Evolutionary conservation across 2,888 invertebrate species (phyloP), one percentile per base, ranked within the genome.

Genomic region (Asteroscopus sphinx): DNA sequence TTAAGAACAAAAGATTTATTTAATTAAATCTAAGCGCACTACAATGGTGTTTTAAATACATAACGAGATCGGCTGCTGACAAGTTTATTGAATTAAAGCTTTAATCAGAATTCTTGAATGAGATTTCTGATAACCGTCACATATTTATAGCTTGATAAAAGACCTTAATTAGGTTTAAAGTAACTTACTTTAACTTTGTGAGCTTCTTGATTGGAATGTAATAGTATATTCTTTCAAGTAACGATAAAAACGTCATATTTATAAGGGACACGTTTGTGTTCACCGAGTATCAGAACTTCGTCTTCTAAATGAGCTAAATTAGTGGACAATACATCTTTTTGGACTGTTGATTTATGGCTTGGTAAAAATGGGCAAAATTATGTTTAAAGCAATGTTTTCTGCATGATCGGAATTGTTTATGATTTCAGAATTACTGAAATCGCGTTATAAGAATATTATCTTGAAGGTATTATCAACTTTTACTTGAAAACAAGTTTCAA

Each of bases 291-390:
- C 8, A 1, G 25, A 35, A 53, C 37, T 52, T 15, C 39, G 28
- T 33, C 26, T 15, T 37, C 13, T 6, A 54, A 51, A 52, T 67
- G 53, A 51, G 36, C 13, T 6, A 54, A 51, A 52, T 67, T 56
- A 51, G 36, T 63, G 54, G 26, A 40, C n/a, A 40, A 35, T 21
- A 41, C 49, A 47, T 55, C 40, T 45, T 40, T 45, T 12, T 13
- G 7, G 5, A 32, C 26, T 0, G 32, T 46, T 58, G 21, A 28
- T 36, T 52, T 46, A 49, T 21, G 25, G 13, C 30, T 21, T 16
- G 7, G 12, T 37, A 21, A 21, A n/a, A 30, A 12, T n/a, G n/a
- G n/a, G n/a, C n/a, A n/a, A 45, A 35, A 45, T 15, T 26, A 2
- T 7, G 13, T 3, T 15, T n/a, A 9, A 11, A 30, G 9, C 9